Conservation (phyloP, 2,888 invertebrate species). For the Hydraecia micacea region DNA sequence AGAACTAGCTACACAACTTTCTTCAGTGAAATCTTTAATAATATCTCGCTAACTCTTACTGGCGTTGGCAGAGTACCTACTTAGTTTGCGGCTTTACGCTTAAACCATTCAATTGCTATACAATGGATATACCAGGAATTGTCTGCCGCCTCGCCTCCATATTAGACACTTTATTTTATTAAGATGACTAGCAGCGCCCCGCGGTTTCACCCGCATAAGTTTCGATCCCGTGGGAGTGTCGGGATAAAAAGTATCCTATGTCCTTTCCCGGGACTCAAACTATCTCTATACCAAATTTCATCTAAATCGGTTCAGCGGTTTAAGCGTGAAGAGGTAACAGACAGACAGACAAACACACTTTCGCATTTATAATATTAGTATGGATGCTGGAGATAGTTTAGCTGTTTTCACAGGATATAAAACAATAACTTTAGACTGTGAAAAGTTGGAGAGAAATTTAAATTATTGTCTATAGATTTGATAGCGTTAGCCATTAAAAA, state of each 20-base stretch:
- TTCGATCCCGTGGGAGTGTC: no score
- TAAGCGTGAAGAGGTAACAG: no score
- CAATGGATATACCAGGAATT: conserved; percentile 17
- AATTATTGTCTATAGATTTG: not conserved
- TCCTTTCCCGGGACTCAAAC: no score
- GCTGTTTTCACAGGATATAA: not conserved
- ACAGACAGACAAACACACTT: no score
- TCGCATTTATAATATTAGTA: no score
- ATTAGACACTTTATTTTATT: not conserved
- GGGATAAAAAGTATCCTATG: no score
- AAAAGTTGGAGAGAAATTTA: not conserved
- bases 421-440: not conserved
- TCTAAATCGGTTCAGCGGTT: no score
- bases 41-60: conserved; percentile 39
- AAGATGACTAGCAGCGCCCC: not conserved
- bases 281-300: no score
- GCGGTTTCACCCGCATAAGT: no score
- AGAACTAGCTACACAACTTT: conserved; percentile 49
- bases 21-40: conserved; percentile 60
- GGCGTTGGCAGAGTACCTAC: conserved; percentile 21
- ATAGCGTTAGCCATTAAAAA: not conserved
- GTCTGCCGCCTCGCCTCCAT: conserved; percentile 15
- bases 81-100: conserved; percentile 15
- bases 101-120: conserved; percentile 42
- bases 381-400: not conserved